phyloP scores from a whole-genome alignment of 2,888 invertebrate species.

The Parnassius smintheus region DNA sequence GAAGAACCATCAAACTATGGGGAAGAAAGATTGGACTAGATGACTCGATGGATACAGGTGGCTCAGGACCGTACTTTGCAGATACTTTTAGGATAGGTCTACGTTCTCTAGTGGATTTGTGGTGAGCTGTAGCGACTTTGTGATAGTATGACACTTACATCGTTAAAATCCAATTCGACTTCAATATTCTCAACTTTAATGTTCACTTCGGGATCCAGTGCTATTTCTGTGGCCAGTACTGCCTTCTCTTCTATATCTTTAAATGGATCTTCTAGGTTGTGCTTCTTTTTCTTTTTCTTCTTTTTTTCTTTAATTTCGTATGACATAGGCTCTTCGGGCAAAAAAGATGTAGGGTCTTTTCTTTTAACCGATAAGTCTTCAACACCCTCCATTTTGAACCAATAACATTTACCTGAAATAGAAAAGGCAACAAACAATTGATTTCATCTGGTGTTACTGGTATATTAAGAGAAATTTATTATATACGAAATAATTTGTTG shows the following conservation, averaged over 20 bases:
- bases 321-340: constrained; percentile 69
- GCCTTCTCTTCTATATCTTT: constrained; percentile 56
- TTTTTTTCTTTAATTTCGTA: constrained; percentile 70
- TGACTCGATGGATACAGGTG: too few relatives aligned
- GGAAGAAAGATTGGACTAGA: too few relatives aligned
- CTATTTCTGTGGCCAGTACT: constrained; percentile 34
- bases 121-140: too few relatives aligned
- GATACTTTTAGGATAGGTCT: too few relatives aligned
- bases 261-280: constrained; percentile 63
- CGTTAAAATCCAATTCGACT: constrained; percentile 70
- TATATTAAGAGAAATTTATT: background rate
- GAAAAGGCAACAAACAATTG: constrained; percentile 1
- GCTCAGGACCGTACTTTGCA: too few relatives aligned
- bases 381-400: constrained; percentile 31
- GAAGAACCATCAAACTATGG: too few relatives aligned
- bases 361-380: constrained; percentile 37
- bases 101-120: too few relatives aligned
- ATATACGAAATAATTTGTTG: too few relatives aligned
- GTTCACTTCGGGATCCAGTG: constrained; percentile 63
- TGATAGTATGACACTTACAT: constrained; percentile 50
- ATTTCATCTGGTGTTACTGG: background rate
- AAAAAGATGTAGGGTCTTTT: constrained; percentile 64
- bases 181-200: constrained; percentile 75
- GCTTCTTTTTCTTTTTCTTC: constrained; percentile 64
- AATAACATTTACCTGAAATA: constrained; percentile 26